A percentile compares a stretch with the other conserved stretches of the same genome.
These are phyloP conservation scores for Eutrigla gurnardus DNA, from an alignment of 2,797 vertebrate genomes.

Conservation along the genomic window DNA sequence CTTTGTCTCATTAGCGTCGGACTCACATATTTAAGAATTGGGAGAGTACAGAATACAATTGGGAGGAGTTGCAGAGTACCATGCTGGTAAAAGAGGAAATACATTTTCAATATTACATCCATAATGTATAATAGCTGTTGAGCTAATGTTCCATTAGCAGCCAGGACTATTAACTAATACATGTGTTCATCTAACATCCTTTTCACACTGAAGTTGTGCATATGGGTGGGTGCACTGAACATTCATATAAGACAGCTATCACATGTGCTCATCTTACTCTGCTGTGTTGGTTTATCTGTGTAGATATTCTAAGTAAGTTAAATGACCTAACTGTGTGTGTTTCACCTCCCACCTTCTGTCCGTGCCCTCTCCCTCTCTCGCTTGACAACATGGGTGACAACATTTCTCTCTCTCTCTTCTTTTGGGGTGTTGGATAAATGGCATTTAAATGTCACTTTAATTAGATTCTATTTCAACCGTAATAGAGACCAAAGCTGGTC, in stretches of 20 bases:
- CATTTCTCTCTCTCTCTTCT: not conserved
- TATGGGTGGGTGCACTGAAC: too few relatives aligned
- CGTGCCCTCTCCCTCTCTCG: not conserved
- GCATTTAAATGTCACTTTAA: not conserved
- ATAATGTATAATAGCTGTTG: conserved; percentile 6
- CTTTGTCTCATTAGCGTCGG: conserved; percentile 13
- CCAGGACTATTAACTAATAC: not conserved
- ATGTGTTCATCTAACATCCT: not conserved
- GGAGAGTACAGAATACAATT: too few relatives aligned
- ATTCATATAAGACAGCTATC: not conserved
- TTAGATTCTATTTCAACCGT: not conserved
- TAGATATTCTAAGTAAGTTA: not conserved
- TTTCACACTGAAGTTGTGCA: too few relatives aligned
- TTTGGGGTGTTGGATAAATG: not conserved
- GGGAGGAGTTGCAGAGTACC: not conserved
- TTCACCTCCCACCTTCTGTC: not conserved
- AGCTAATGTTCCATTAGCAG: conserved; percentile 7
- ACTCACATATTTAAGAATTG: conserved; percentile 7
- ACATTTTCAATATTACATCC: conserved; percentile 8
- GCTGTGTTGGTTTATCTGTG: not conserved
- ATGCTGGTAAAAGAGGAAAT: not conserved
- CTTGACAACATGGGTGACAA: not conserved
- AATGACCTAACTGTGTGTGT: not conserved
- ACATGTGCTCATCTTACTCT: not conserved
- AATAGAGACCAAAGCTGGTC: not conserved